Percentiles rank a stretch among this genome's conserved stretches.
Evolutionary conservation across 2,797 vertebrate species (phyloP).

Genomic region (Micropoecilia bifurca): DNA sequence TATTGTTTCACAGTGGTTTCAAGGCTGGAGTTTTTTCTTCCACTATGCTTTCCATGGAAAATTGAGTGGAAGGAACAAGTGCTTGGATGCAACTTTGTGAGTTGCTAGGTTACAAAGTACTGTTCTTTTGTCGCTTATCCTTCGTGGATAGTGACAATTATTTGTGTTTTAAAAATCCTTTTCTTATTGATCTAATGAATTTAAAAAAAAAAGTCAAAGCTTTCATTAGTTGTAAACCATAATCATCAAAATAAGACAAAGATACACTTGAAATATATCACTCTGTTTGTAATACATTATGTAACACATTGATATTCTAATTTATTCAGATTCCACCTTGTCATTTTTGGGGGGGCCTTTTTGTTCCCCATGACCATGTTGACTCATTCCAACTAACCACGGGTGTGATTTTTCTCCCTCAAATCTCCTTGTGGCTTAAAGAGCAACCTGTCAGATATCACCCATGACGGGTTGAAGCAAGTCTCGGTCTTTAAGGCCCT

Average conservation of each 20-base stretch:
- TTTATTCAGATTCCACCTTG: not conserved
- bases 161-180: not conserved
- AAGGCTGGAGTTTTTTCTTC: not conserved
- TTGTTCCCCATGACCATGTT: slow-evolving; percentile 36
- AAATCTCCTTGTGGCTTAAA: slow-evolving; percentile 83
- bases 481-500: slow-evolving; percentile 93
- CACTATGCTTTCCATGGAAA: not conserved
- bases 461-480: slow-evolving; percentile 93
- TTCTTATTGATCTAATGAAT: not conserved
- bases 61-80: slow-evolving; percentile 1
- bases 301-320: not conserved
- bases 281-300: not conserved
- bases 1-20: not conserved
- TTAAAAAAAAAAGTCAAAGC: not conserved
- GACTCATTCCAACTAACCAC: slow-evolving; percentile 83
- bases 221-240: not conserved
- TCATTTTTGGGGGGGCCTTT: slow-evolving; percentile 16
- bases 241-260: not conserved
- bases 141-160: not conserved
- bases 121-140: not conserved
- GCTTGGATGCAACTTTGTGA: not conserved
- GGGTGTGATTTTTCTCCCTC: slow-evolving; percentile 89
- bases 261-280: not conserved
- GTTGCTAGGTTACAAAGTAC: not conserved
- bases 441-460: slow-evolving; percentile 96